Evolutionary conservation across 2,888 invertebrate species (phyloP), one percentile per base, ranked within the genome.

Genomic region (Scelioninae gen. 2): DNA sequence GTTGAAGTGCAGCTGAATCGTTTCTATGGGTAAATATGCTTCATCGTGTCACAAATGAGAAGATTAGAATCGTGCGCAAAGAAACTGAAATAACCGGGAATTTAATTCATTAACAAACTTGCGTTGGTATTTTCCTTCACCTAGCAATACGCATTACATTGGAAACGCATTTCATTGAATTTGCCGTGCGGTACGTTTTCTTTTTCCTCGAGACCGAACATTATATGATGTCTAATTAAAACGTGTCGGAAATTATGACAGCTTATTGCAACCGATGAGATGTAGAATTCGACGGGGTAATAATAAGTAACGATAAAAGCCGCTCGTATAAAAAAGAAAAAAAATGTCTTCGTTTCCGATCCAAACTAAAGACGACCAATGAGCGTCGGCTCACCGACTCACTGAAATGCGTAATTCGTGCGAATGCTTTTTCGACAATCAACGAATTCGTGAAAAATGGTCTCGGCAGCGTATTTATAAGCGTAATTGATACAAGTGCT

Each of bases 91-190:
- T 22, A 65, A 72, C 41, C 43, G 50, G 57, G 39, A 35, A 50
- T 46, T 72, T 28, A 45, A 58, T 63, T 57, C 41, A 53, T 58
- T 64, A 52, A 53, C 69, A 67, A 73, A 58, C 57, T 63, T 19
- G 48, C 63, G 18, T 41, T 31, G 46, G 15, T 25, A 31, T 48
- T 55, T 69, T 63, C 37, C 41, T 28, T 61, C 28, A n/a, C 11
- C 22, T 11, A 31, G 6, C 45, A 9, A 9, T 13, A 22, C 18
- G 53, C 9, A 5, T 11, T 48, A 39, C 37, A 65, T 22, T 58
- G 46, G 46, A 46, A n/a, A 15, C 11, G 11, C 45, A 48, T 33
- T 53, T 64, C 45, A 64, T 43, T 64, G 53, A 45, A 35, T 53
- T 15, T 15, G 22, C 15, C 10, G 1, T 10, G 41, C 52, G 22